Evolutionary conservation across 2,113 vertebrate genomes (phyloP), one percentile per base, ranked within the genome.

Genomic region (Epinephelus moara): DNA sequence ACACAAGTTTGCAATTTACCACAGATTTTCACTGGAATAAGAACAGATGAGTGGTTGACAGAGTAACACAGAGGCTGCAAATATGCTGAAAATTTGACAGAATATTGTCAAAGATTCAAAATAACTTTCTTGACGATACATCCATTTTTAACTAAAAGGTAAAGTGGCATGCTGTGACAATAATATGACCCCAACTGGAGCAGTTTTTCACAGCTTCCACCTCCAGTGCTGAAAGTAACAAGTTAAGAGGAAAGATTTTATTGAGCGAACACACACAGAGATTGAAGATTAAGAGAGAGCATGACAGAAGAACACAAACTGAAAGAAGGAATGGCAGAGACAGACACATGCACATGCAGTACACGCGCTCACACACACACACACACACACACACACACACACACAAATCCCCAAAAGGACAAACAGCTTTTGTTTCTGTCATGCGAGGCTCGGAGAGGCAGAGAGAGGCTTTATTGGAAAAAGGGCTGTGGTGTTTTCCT

Each of bases 391-490:
- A 80, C 61, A 68, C 75, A 59, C 73, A 60, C 59, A 84, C 75
- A 27, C 85, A 80, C 75, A 72, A 75, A 85, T 86, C 85, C 88
- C 86, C 89, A 91, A 83, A 92, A 94, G 91, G 90, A 95, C 93
- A 95, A 95, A 94, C 91, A 94, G 92, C 93, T 91, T 94, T 95
- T 95, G 92, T 95, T 93, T 93, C 88, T 94, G 85, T 93, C 91
- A 88, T 94, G 92, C 91, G 1, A 92, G 88, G 91, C 82, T 93
- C 88, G 69, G 86, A 93, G 88, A 93, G 79, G 91, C 89, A 83
- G 91, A 93, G 87, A 90, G 87, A 85, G 89, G 92, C 92, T 91
- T 96, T 94, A 92, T 94, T 94, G 94, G 93, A 95, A 94, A 92
- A 95, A 95, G 84, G 80, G 83, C 81, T 82, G 89, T 90, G 91